Base-by-base conservation (phyloP, 2,797 vertebrate genomes). In the Diplodus sargus region DNA sequence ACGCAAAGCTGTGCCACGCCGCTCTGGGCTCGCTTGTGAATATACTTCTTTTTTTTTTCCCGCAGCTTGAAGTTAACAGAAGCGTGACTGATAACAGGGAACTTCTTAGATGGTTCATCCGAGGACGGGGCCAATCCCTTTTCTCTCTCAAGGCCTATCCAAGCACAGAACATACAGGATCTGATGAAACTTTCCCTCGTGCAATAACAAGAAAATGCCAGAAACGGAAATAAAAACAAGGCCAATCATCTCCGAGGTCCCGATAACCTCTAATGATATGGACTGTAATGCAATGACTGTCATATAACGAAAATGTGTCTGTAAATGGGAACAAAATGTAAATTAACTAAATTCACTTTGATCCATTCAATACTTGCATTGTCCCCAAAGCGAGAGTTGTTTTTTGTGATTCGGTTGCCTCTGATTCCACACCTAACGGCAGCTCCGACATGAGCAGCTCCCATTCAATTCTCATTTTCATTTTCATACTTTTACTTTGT, bases 61-160 rank as follows among this genome's bases (percentile, higher is more conserved):
- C 17, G 1, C 74, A 72, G 80, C 52, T 49, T 54, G 49, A 77
- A 77, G 78, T 89, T 84, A 87, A 89, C 65, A 66, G 80, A 84
- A 75, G 79, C 71, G 23, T 87, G 85, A 87, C 83, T 88, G 86
- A 91, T 83, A 87, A 90, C 73, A 18, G 68, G 70, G 51, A 83
- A 88, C 71, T 74, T 86, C 81, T 80, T 52, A 78, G 78, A 84
- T 5, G 48, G 81, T 90, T 89, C 86, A 85, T 56, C 43, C 9
- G 4, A 88, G 89, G 86, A 90, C 56, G 5, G 59, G 47, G 66
- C 52, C 75, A 22, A 71, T 70, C 70, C 45, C 45, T 64, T 43
- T 45, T 67, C 34, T 54, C 56, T 81, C 82, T 52, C 34, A 56
- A 58, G 71, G 71, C 78, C 79, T 42, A 59, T 81, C 81, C 30